Evolutionary conservation across 2,888 invertebrate genomes (phyloP).

Genomic region (Chrysolina haemoptera): DNA sequence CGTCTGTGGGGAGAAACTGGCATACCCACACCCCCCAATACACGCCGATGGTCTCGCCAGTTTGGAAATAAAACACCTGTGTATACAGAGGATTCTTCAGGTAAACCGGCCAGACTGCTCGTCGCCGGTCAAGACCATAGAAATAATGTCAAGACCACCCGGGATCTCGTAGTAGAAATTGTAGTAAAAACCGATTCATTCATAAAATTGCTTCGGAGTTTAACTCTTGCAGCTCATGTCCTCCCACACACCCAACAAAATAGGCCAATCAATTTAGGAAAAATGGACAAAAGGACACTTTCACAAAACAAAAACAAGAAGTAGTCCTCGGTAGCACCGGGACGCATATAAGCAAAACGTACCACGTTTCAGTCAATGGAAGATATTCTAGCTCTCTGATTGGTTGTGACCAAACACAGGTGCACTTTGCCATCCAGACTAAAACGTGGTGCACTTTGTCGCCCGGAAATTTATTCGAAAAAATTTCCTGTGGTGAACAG

Average conservation of each 20-base stretch:
- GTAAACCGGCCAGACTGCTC: conserved; percentile 26
- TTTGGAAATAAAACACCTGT: conserved; percentile 19
- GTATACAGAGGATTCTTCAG: background rate
- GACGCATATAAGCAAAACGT: no score
- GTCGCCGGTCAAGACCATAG: conserved; percentile 54
- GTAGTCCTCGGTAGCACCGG: no score
- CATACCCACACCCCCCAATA: background rate
- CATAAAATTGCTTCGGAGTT: conserved; percentile 48
- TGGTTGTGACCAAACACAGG: no score
- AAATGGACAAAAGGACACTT: no score
- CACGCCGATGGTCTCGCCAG: background rate
- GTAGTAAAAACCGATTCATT: conserved; percentile 59
- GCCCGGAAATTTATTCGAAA: no score
- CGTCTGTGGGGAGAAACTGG: background rate
- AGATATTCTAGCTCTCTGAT: no score
- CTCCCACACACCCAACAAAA: conserved; percentile 19
- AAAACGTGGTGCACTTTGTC: no score
- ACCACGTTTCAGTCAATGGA: no score
- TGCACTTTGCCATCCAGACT: no score
- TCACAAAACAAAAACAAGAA: no score
- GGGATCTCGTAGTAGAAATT: conserved; percentile 52
- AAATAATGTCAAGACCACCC: conserved; percentile 62
- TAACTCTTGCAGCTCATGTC: conserved; percentile 42
- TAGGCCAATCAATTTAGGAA: no score
- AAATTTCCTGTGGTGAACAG: no score